Evolutionary conservation across 2,888 invertebrate species (phyloP).

Genomic region (Orthosia gracilis): DNA sequence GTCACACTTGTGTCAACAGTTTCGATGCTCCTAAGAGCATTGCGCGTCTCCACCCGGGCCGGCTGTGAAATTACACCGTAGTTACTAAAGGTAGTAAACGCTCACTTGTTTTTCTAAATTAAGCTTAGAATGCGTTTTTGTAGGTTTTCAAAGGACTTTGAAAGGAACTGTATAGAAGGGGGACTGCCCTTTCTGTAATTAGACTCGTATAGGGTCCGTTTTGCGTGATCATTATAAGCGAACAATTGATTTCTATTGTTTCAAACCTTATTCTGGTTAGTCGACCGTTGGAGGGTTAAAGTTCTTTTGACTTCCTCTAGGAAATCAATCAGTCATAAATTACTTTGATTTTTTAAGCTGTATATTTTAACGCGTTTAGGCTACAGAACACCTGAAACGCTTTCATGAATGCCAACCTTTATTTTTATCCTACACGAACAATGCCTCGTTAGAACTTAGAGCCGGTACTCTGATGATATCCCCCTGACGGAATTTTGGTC

Average conservation of each 20-base stretch:
- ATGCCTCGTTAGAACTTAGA: too few relatives aligned
- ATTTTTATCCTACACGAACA: too few relatives aligned
- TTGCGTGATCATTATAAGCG: too few relatives aligned
- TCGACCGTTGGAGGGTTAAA: too few relatives aligned
- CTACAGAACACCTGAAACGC: not conserved
- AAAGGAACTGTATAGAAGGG: not conserved
- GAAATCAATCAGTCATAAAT: not conserved
- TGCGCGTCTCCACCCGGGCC: constrained; percentile 44
- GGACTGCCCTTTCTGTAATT: too few relatives aligned
- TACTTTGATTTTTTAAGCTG: not conserved
- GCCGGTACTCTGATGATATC: too few relatives aligned
- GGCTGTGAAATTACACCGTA: constrained; percentile 27
- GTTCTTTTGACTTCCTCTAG: too few relatives aligned
- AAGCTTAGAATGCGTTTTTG: not conserved
- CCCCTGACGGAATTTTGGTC: not conserved
- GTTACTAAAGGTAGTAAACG: constrained; percentile 13
- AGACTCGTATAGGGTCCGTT: too few relatives aligned
- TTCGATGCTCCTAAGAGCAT: constrained; percentile 74
- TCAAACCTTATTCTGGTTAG: too few relatives aligned
- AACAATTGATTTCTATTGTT: too few relatives aligned
- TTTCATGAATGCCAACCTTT: not conserved
- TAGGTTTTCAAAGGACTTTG: not conserved
- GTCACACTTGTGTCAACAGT: constrained; percentile 64
- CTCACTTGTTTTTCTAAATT: not conserved
- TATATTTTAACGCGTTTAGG: not conserved